Evolutionary conservation across 2,888 invertebrate species (phyloP).

Genomic region (Rhamnusium bicolor): DNA sequence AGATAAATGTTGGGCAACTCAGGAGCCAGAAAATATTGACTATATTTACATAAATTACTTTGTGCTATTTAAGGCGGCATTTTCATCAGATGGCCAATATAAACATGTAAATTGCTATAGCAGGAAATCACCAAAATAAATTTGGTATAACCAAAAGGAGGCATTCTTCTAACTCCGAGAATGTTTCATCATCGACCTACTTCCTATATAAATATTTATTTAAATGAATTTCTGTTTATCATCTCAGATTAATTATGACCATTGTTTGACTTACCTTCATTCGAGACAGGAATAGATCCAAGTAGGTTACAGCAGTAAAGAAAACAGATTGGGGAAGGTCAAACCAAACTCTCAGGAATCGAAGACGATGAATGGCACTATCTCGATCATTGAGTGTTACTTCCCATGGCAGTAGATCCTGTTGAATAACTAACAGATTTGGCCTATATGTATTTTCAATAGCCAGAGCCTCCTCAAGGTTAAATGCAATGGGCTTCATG

Average conservation of each 20-base stretch:
- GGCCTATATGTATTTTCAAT: conserved; percentile 61
- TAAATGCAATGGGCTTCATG: conserved; percentile 62
- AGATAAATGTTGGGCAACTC: no score
- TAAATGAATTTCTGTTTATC: background rate
- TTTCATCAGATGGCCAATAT: no score
- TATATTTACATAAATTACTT: no score
- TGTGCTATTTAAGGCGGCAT: no score
- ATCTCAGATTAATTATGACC: background rate
- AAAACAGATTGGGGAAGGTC: conserved; percentile 86
- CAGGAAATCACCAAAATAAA: no score
- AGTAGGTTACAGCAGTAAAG: conserved; percentile 84
- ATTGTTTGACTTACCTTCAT: conserved; percentile 78
- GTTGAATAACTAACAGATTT: conserved; percentile 58
- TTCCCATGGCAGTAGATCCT: conserved; percentile 73
- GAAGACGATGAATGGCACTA: conserved; percentile 85
- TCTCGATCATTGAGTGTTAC: conserved; percentile 85
- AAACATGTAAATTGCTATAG: no score
- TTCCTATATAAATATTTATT: background rate
- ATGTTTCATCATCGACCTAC: background rate
- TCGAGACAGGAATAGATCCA: conserved; percentile 83
- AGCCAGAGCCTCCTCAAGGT: conserved; percentile 64
- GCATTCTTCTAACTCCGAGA: no score
- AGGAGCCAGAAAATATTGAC: no score
- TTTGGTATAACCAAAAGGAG: no score
- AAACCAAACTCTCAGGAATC: conserved; percentile 89